Percentiles rank a stretch among this genome's conserved stretches.
Evolutionary conservation across 2,113 vertebrate species (phyloP).

Genomic region (Cheilinus undulatus): DNA sequence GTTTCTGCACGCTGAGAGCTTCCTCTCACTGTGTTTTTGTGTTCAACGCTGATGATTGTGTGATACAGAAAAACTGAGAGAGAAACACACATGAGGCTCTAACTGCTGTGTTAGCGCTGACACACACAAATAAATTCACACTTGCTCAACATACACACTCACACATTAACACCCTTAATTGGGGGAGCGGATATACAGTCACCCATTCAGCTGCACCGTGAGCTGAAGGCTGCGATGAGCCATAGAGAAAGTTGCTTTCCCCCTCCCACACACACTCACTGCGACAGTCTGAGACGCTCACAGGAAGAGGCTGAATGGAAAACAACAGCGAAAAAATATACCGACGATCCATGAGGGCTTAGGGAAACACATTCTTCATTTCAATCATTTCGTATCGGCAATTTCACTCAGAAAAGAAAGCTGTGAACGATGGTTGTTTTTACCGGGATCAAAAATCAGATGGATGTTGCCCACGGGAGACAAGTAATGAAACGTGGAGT

Average conservation of each 20-base stretch:
- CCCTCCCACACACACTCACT: conserved; percentile 73
- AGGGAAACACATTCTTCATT: conserved; percentile 27
- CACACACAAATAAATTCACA: conserved; percentile 45
- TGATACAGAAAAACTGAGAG: conserved; percentile 9
- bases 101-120: conserved; percentile 33
- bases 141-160: conserved; percentile 49
- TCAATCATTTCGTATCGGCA: conserved; percentile 13
- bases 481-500: conserved; percentile 11
- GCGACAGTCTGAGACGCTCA: conserved; percentile 72
- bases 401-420: conserved; percentile 18
- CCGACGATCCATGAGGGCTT: conserved; percentile 31
- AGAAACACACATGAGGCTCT: conserved; percentile 2
- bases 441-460: conserved; percentile 14
- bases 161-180: conserved; percentile 79
- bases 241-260: conserved; percentile 59
- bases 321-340: conserved; percentile 65
- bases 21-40: conserved; percentile 4
- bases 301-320: conserved; percentile 60
- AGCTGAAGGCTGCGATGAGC: conserved; percentile 72
- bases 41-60: conserved; percentile 33
- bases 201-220: conserved; percentile 71
- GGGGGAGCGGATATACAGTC: conserved; percentile 70
- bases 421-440: conserved; percentile 14
- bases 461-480: conserved; percentile 3
- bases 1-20: conserved; percentile 14